phyloP scores from a whole-genome alignment of 2,797 vertebrate genomes.

The Peromyscus aztecus region DNA sequence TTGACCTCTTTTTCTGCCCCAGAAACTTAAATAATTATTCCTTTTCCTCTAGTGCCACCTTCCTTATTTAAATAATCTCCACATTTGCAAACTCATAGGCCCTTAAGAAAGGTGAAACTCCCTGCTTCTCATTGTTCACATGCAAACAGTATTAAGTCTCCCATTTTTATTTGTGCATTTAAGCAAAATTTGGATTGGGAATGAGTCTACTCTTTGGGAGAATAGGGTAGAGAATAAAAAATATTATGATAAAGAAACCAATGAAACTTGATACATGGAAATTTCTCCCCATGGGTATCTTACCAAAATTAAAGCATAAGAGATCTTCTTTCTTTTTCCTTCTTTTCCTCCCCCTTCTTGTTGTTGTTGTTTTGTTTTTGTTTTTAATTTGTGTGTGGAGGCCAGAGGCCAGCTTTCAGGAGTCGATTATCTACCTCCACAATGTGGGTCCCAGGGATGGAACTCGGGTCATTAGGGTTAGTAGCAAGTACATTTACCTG shows the following conservation, averaged over 20 bases:
- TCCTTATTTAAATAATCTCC: constrained; percentile 72
- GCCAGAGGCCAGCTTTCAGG: background rate
- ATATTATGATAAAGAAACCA: constrained; percentile 16
- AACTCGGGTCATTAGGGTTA: background rate
- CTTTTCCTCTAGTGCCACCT: constrained; percentile 62
- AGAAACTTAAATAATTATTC: constrained; percentile 83
- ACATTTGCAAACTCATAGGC: constrained; percentile 46
- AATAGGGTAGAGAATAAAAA: constrained; percentile 41
- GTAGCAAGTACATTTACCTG: background rate
- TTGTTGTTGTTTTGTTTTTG: background rate
- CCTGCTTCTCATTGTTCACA: constrained; percentile 33
- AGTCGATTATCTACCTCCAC: background rate
- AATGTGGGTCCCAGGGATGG: background rate
- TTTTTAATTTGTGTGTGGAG: background rate
- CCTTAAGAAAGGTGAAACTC: constrained; percentile 59
- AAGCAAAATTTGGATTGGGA: constrained; percentile 48
- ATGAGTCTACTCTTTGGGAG: constrained; percentile 36
- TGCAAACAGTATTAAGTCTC: constrained; percentile 36
- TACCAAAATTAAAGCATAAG: constrained; percentile 46
- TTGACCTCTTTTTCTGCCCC: constrained; percentile 83
- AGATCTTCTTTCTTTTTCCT: background rate
- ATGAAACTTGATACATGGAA: constrained; percentile 1
- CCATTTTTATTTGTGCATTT: constrained; percentile 62
- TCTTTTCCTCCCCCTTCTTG: too few relatives aligned
- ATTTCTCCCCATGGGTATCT: constrained; percentile 15